These are phyloP conservation scores for Amphiprion ocellaris DNA, from an alignment of 2,113 vertebrate genomes.

Conservation along the genomic window DNA sequence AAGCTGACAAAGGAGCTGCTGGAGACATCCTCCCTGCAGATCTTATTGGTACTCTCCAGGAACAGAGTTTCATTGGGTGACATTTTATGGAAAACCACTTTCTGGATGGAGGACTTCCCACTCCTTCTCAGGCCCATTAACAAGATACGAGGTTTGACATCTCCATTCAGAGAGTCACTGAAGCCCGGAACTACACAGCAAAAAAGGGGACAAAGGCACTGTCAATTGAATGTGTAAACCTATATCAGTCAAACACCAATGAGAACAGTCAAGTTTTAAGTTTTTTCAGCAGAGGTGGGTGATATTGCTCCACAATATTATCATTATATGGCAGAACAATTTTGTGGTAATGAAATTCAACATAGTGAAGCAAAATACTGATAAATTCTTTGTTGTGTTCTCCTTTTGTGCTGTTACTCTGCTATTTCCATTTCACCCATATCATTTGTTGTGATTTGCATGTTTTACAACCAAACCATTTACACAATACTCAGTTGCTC, in stretches of 20 bases:
- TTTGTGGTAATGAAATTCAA: too few relatives aligned
- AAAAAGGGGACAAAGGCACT: conserved; percentile 1
- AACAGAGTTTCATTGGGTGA: conserved; percentile 98
- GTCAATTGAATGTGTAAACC: neutral
- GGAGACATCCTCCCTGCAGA: conserved; percentile 99
- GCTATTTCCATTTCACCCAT: too few relatives aligned
- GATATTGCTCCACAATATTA: too few relatives aligned
- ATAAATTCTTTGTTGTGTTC: too few relatives aligned
- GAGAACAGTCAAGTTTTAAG: too few relatives aligned
- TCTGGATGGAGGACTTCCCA: conserved; percentile 97
- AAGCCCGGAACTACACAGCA: conserved; percentile 87
- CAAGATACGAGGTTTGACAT: conserved; percentile 95
- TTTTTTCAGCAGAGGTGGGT: too few relatives aligned
- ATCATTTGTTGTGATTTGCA: too few relatives aligned
- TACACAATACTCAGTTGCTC: too few relatives aligned
- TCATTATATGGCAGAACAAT: too few relatives aligned
- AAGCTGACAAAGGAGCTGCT: conserved; percentile 99
- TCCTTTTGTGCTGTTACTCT: too few relatives aligned
- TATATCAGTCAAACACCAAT: neutral
- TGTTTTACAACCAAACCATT: too few relatives aligned
- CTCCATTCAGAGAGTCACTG: conserved; percentile 90
- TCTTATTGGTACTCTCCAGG: conserved; percentile 99
- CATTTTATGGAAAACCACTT: conserved; percentile 99
- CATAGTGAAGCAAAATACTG: too few relatives aligned
- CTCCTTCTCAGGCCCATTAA: conserved; percentile 95